These are phyloP conservation scores for Heterocephalus glaber DNA, from an alignment of 2,113 vertebrate genomes.

Conservation along the genomic window DNA sequence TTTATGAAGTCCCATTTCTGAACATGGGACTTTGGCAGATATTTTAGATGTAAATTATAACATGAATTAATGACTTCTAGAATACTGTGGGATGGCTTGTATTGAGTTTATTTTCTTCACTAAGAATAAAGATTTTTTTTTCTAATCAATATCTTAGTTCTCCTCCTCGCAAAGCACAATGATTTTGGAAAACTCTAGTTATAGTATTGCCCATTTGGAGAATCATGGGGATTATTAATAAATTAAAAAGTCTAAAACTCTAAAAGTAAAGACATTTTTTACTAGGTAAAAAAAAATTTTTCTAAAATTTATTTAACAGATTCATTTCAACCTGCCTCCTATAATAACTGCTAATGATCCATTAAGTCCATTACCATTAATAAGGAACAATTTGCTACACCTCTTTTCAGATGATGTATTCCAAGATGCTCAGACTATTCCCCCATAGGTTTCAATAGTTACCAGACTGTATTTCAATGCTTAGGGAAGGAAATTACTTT, in stretches of 20 bases:
- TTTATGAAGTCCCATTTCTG: neutral
- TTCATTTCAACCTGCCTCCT: constrained; percentile 4
- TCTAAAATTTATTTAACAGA: neutral
- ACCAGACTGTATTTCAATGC: neutral
- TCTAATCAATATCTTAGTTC: neutral
- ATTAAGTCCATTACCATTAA: neutral
- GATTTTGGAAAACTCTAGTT: neutral
- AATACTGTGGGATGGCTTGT: neutral
- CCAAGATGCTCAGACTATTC: neutral
- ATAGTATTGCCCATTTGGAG: neutral
- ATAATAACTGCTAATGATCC: neutral
- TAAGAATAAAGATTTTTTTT: neutral
- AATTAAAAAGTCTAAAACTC: neutral
- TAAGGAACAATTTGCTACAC: neutral
- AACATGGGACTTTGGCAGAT: neutral
- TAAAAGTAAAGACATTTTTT: neutral
- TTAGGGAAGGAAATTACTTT: neutral
- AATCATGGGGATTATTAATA: neutral
- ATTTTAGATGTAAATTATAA: neutral
- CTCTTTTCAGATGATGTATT: constrained; percentile 9
- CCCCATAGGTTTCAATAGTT: neutral
- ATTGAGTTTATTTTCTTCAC: neutral
- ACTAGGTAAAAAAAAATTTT: neutral
- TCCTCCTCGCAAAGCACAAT: neutral
- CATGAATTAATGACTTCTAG: neutral